Conservation (phyloP, 1,140 invertebrate genomes). For the Saccostrea echinata region DNA sequence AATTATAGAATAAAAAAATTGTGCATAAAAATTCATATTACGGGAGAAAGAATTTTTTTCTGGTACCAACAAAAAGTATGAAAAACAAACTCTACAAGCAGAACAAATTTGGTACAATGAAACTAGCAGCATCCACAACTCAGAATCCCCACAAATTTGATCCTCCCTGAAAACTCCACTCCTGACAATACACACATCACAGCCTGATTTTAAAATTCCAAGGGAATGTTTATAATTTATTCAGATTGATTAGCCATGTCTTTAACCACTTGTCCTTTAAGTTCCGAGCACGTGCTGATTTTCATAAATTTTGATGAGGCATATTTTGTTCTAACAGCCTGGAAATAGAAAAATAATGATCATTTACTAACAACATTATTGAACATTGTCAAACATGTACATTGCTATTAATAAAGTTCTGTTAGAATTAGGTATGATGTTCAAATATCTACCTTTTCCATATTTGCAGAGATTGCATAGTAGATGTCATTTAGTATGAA, state of each 20-base stretch:
- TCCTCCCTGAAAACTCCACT: not conserved
- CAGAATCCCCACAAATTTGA: conserved; percentile 2
- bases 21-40: not conserved
- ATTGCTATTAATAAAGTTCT: too few relatives aligned
- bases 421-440: not conserved
- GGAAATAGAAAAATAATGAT: conserved; percentile 62
- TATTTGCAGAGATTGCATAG: too few relatives aligned
- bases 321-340: conserved; percentile 82
- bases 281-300: conserved; percentile 80
- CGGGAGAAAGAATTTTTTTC: not conserved
- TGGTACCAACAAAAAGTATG: not conserved
- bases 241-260: conserved; percentile 62
- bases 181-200: conserved; percentile 23
- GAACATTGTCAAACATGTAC: not conserved
- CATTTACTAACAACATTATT: not conserved
- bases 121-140: not conserved
- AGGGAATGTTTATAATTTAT: not conserved
- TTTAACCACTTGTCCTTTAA: conserved; percentile 75
- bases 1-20: not conserved
- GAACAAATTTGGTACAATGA: not conserved
- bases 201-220: conserved; percentile 7
- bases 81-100: not conserved
- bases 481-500: too few relatives aligned
- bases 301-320: conserved; percentile 80
- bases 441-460: too few relatives aligned